Evolutionary conservation across 1,140 invertebrate genomes (phyloP), one percentile per base, ranked within the genome.

Genomic region (Centruroides vittatus): DNA sequence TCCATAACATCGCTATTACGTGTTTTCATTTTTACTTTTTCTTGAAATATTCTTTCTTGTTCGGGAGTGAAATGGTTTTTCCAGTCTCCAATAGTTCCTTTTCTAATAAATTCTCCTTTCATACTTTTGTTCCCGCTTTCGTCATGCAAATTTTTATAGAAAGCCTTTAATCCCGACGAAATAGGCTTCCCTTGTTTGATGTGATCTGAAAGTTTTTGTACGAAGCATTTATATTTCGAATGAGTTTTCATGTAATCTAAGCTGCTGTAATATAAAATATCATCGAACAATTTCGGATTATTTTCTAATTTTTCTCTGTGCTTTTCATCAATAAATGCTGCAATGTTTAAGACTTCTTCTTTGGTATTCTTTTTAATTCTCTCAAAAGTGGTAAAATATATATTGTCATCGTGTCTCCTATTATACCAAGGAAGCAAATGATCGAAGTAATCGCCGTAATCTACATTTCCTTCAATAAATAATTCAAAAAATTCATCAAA

Each of bases 21-120:
- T 6, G 41, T 41, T 41, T 41, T 41, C 5, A 8, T 8, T 41
- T 41, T 41, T 41, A 41, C 3, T 41, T 41, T 41, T 41, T 81
- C 70, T 70, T 93, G 86, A 67, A 92, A 89, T 66, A 76, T 78
- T 34, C 75, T 61, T 47, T 75, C 72, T 65, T 84, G 72, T 65
- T 82, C 78, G 5, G 49, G 68, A 9, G 80, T 79, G 82, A 92
- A 88, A 62, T 86, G 79, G 73, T 88, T 87, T 64, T 80, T 83
- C 84, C 86, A 90, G 69, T 89, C 87, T 0, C 88, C 88, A 41
- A 89, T 81, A 73, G 84, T 79, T 0, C 64, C 78, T 72, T 77
- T 77, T 53, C 77, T 65, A 57, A 78, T 67, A 61, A 78, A 78
- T 6, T 68, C 57, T 11, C 66, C 65, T 46, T 53, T 13, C 11